Evolutionary conservation across 2,797 vertebrate genomes (phyloP), one percentile per base, ranked within the genome.

Genomic region (Pyrocephalus nanus): DNA sequence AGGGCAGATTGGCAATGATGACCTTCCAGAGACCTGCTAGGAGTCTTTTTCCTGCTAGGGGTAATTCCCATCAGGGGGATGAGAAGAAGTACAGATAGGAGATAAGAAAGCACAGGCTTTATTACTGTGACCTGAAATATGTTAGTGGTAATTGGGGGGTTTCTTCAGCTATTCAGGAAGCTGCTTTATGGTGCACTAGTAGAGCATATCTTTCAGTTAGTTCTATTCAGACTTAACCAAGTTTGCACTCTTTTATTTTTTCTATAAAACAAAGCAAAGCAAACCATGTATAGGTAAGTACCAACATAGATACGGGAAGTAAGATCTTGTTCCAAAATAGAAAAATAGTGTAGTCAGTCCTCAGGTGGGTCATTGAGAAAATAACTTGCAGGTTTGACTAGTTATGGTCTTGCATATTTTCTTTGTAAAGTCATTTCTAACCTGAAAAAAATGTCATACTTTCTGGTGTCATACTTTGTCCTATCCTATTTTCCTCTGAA

Each of bases 141-240:
- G 32, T 36, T 36, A 42, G 3, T 42, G 19, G 67, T 43, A 42
- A 27, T 0, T 65, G 13, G 12, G 1, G 0, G 8, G 2, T 17
- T 11, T 40, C 40, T 55, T 64, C 9, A 58, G 12, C 27, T 86
- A 27, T 65, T 88, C 14, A 19, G 30, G 53, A 14, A 47, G 16
- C 51, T 71, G 15, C 9, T 15, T 87, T 71, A 16, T 25, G 11
- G 5, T 19, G 5, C 13, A 21, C 6, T 67, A 32, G 11, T 27
- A 22, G 11, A 70, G 7, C 2, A 5, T 30, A 50, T 32, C 22
- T 38, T 76, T 64, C 38, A 34, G 6, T 71, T 38, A 47, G 8
- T 43, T 87, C 40, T 53, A 3, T 38, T 71, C 29, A 80, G 30
- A 74, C 9, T 43, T 50, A 73, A 30, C 1, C 15, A n/a, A 72